Base-by-base conservation (phyloP, 2,797 vertebrate species). In the Cynopterus sphinx region DNA sequence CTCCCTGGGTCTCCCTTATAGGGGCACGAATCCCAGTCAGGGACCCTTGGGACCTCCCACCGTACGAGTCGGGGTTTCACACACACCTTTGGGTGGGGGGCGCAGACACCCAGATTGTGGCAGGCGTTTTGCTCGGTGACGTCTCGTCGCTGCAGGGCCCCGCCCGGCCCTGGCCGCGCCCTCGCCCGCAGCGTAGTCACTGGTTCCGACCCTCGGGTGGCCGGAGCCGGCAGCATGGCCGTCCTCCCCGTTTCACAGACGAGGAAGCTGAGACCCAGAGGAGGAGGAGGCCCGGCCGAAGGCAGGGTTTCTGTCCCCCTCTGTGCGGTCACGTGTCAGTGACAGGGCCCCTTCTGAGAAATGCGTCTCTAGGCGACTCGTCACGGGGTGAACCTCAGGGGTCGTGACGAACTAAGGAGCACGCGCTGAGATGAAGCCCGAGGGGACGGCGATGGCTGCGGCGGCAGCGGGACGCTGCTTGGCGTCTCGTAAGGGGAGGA, bases 181-280 rank as follows among this genome's bases (percentile, higher is more conserved):
- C 85, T 46, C 9, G 39, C 31, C 8, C 31, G 1, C 0, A 5
- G 1, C 6, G 2, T 0, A 8, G 21, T 71, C 4, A 0, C 9
- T 3, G n/a, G n/a, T 9, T 74, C 11, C 1, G 11, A 16, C 67
- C 67, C 10, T 15, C 0, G 12, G 33, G 8, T 11, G 10, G 57
- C 19, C 28, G 11, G 36, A 36, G 26, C 46, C 1, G 4, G 36
- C 5, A 6, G 82, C 39, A 33, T 31, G 31, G 6, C 90, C 2
- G 0, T 24, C 17, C 11, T 2, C 39, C 55, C 24, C 19, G 5
- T 19, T 73, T 31, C 43, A 28, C 46, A 43, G 9, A 4, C 3
- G 41, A 61, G 43, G 19, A 68, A 24, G 24, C 31, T 9, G 71
- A 79, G 83, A 36, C 39, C 28, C 5, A 1, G 3, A 9, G 9